These are phyloP conservation scores for Pemphigus obesinymphae DNA, from an alignment of 1,140 invertebrate genomes.

Conservation along the genomic window DNA sequence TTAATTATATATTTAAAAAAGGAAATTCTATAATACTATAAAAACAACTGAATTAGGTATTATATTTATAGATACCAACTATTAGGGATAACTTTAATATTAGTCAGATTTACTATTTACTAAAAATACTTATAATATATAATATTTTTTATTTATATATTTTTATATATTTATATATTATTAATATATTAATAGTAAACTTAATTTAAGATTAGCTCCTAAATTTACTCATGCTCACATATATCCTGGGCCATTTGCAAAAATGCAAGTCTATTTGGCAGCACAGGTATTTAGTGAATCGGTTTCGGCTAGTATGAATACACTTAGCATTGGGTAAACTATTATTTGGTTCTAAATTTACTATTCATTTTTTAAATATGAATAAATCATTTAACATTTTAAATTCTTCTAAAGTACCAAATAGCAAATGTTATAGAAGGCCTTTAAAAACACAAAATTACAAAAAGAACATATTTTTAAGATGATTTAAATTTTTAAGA, in stretches of 20 bases:
- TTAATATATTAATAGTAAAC: too few species aligned
- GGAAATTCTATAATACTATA: too few species aligned
- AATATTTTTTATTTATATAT: too few species aligned
- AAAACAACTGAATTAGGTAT: too few species aligned
- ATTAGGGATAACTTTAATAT: too few species aligned
- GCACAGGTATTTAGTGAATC: not conserved
- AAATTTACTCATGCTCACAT: not conserved
- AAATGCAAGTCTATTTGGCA: not conserved
- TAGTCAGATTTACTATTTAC: too few species aligned
- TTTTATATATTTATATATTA: too few species aligned
- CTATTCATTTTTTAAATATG: not conserved
- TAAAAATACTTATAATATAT: too few species aligned
- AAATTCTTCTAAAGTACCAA: not conserved
- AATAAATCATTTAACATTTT: not conserved
- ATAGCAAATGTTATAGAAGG: not conserved
- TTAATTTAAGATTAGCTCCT: not conserved
- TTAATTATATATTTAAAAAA: too few species aligned
- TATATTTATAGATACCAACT: too few species aligned
- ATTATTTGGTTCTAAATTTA: not conserved
- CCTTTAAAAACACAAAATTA: not conserved
- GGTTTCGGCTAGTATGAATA: not conserved
- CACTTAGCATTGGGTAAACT: not conserved
- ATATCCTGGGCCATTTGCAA: not conserved
- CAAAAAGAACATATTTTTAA: not conserved
- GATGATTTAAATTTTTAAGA: not conserved